Evolutionary conservation across 2,797 vertebrate species (phyloP), one percentile per base, ranked within the genome.

Genomic region (Melanotaenia nigrans): DNA sequence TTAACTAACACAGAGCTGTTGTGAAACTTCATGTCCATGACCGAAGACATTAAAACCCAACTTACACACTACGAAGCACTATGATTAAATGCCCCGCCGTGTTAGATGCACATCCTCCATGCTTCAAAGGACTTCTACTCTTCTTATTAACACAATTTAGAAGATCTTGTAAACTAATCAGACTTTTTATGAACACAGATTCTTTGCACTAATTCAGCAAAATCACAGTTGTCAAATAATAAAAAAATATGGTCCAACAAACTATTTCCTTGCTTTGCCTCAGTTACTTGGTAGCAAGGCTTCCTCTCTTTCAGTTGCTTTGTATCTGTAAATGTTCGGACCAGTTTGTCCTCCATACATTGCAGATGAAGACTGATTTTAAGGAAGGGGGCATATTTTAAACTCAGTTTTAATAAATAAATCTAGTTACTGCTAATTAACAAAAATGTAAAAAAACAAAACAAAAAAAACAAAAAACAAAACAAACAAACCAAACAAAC

Each of bases 11-110:
- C 35, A 20, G 40, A 55, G 28, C n/a, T 12, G 20, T 38, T 65
- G 11, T 28, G 18, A 65, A 65, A 55, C 35, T 65, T 40, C 36
- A 54, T 65, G 16, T n/a, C 51, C 36, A 22, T 65, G 38, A 55
- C 54, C 40, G 35, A 18, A 36, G 25, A 65, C 53, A 56, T 55
- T 51, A 65, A 51, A 55, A 65, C 1, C 33, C n/a, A 55, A 24
- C 10, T 16, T 65, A 2, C 35, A 40, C 25, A 28, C 33, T 6
- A 12, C 8, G 24, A 25, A 3, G 51, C 64, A 25, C 32, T 30
- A 33, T 33, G 32, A 33, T 25, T 11, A 28, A 40, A 55, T 30
- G 16, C 33, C 51, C 64, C n/a, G 22, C 53, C 63, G 1, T 55
- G 33, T 65, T 28, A 38, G 51, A 65, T 55, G 42, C 42, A 54